phyloP scores from a whole-genome alignment of 1,140 invertebrate genomes.

The Penaeus indicus region DNA sequence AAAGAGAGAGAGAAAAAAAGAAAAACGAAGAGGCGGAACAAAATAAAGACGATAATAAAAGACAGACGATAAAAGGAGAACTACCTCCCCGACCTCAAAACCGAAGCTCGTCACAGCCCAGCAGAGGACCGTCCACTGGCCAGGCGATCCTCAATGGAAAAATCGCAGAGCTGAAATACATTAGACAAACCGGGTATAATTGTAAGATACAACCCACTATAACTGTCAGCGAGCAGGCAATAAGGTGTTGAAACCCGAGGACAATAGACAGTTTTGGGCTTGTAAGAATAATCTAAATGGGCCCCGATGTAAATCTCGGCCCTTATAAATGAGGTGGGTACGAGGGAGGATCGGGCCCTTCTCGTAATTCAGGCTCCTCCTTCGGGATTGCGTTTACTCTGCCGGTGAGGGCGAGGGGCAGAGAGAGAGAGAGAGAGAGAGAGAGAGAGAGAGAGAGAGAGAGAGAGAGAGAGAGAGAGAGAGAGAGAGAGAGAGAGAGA shows the following conservation, averaged over 20 bases:
- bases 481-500: not conserved
- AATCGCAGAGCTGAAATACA: not conserved
- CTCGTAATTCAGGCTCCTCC: not conserved
- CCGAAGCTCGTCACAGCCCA: too few relatives aligned
- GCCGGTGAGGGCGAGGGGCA: not conserved
- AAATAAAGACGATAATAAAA: too few relatives aligned
- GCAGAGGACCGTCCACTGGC: not conserved
- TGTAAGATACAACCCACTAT: conserved; percentile 44
- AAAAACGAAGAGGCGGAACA: too few relatives aligned
- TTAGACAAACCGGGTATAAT: conserved; percentile 34
- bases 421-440: not conserved
- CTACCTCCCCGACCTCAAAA: not conserved
- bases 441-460: not conserved
- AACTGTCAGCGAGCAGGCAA: conserved; percentile 50
- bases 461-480: not conserved
- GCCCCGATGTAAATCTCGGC: conserved; percentile 36
- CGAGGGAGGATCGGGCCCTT: not conserved
- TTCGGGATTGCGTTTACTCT: not conserved
- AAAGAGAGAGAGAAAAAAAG: too few relatives aligned
- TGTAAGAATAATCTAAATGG: conserved; percentile 52
- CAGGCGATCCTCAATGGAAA: conserved; percentile 36
- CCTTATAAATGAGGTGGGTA: conserved; percentile 42
- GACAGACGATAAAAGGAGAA: not conserved
- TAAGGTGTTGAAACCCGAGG: conserved; percentile 50
- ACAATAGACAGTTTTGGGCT: conserved; percentile 52